phyloP scores from a whole-genome alignment of 1,140 invertebrate genomes.

The Achroia grisella region DNA sequence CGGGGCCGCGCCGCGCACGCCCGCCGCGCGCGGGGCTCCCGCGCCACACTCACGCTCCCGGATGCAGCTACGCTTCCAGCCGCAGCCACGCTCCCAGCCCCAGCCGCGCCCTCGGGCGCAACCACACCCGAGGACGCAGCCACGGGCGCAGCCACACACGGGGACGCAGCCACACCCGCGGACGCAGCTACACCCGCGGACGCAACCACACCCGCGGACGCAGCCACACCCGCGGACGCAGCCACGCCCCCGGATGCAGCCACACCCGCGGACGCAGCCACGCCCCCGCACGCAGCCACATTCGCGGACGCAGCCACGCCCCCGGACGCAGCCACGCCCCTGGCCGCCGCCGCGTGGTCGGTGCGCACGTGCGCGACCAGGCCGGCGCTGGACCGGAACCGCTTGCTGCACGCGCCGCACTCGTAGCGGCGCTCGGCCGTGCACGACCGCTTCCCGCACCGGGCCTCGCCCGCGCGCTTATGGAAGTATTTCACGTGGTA shows the following conservation, averaged over 20 bases:
- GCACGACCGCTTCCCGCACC: constrained; percentile 70
- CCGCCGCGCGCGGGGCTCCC: constrained; percentile 64
- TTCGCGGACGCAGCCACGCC: constrained; percentile 55
- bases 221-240: constrained; percentile 63
- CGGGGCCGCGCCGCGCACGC: constrained; percentile 70
- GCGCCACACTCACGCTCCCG: constrained; percentile 62
- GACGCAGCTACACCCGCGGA: constrained; percentile 75
- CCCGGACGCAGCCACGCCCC: constrained; percentile 68
- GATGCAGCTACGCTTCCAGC: too few relatives aligned
- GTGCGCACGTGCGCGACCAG: constrained; percentile 72
- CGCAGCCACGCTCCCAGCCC: constrained; percentile 65
- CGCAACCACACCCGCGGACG: constrained; percentile 63
- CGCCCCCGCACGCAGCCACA: constrained; percentile 66
- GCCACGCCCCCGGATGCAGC: constrained; percentile 65
- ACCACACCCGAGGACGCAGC: constrained; percentile 68
- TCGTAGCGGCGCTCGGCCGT: constrained; percentile 65
- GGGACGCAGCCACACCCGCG: constrained; percentile 48
- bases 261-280: constrained; percentile 58
- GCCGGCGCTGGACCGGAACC: constrained; percentile 71
- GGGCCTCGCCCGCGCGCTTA: constrained; percentile 70
- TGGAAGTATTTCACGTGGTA: constrained; percentile 78
- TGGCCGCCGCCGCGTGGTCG: constrained; percentile 46
- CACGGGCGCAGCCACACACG: constrained; percentile 56
- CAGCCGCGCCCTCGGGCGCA: constrained; percentile 59
- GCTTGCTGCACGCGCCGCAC: constrained; percentile 71